phyloP scores from a whole-genome alignment of 2,888 invertebrate genomes.

The Lithophane socia region DNA sequence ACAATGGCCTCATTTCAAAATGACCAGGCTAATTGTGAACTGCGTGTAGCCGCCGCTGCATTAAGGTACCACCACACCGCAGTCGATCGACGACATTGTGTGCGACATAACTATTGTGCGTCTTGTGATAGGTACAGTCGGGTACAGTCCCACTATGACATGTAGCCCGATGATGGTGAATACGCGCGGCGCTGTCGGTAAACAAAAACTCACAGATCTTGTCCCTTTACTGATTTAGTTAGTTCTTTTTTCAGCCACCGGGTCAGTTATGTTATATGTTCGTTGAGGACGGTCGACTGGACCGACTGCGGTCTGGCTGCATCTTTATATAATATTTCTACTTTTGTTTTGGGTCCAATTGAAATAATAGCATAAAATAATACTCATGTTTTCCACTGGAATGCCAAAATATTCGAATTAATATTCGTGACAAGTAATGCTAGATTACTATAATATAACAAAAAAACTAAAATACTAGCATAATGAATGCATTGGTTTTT shows the following conservation, averaged over 20 bases:
- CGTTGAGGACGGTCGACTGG: background rate
- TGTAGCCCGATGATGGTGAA: background rate
- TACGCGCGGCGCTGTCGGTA: background rate
- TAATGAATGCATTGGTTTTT: background rate
- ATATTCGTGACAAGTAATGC: background rate
- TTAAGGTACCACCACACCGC: conserved; percentile 1
- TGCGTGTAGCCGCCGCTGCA: background rate
- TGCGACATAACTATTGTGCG: background rate
- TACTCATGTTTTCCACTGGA: background rate
- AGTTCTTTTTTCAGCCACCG: background rate
- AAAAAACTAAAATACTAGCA: background rate
- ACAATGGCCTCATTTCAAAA: background rate
- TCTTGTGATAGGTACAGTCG: background rate
- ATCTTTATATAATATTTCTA: background rate
- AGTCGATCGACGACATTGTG: background rate
- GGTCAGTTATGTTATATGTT: background rate
- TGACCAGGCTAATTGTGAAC: background rate
- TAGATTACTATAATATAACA: background rate
- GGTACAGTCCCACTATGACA: background rate
- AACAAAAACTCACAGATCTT: conserved; percentile 6
- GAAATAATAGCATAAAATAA: no score
- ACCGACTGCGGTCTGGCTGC: background rate
- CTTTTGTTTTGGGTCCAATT: background rate
- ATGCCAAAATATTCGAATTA: background rate
- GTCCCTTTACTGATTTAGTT: background rate